Evolutionary conservation across 2,888 invertebrate genomes (phyloP).

Genomic region (Neoitamus cyanurus): DNA sequence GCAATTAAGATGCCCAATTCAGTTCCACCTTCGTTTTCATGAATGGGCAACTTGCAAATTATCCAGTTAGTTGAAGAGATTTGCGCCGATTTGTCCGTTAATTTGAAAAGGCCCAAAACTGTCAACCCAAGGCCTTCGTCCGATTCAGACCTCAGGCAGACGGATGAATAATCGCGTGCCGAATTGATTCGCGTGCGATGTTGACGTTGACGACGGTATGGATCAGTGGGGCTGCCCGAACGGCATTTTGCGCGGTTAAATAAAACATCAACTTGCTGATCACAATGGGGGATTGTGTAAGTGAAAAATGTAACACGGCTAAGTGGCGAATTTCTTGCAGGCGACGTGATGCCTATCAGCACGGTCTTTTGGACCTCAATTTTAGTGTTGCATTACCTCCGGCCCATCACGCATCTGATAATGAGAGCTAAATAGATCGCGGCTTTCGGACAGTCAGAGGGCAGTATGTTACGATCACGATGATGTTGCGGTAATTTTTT

Average conservation of each 20-base stretch:
- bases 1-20: background rate
- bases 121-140: background rate
- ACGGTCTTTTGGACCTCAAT: background rate
- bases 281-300: background rate
- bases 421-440: background rate
- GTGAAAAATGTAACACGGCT: background rate
- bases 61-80: background rate
- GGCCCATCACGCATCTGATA: background rate
- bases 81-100: background rate
- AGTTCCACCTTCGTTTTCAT: background rate
- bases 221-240: background rate
- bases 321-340: background rate
- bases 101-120: background rate
- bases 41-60: background rate
- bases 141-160: background rate
- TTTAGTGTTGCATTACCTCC: background rate
- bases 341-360: background rate
- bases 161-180: background rate
- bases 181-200: slow-evolving; percentile 1
- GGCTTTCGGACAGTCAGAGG: background rate
- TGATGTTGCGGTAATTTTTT: background rate
- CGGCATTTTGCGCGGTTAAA: background rate
- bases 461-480: background rate
- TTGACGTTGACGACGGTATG: background rate
- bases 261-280: background rate